Evolutionary conservation across 2,888 invertebrate genomes (phyloP).

Genomic region (Corythucha ciliata): DNA sequence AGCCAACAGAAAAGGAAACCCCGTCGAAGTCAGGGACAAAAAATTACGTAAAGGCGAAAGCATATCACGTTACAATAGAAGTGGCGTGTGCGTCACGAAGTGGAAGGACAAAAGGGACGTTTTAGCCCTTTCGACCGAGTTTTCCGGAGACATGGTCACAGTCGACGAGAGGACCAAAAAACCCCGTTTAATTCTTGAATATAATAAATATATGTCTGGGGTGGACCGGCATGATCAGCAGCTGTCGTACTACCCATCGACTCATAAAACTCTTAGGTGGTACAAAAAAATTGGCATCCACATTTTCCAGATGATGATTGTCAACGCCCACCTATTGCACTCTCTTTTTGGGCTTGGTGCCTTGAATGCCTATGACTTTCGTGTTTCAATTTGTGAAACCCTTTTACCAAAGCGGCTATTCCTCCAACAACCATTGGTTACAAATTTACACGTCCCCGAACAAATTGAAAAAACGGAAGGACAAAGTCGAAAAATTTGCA

Average conservation of each 20-base stretch:
- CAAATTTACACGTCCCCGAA: too few relatives aligned
- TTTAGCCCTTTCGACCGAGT: conserved; percentile 12
- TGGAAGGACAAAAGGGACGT: conserved; percentile 13
- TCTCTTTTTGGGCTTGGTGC: conserved; percentile 2
- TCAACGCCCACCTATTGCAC: conserved; percentile 5
- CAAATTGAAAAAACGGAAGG: too few relatives aligned
- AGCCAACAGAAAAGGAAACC: conserved; percentile 32
- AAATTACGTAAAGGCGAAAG: conserved; percentile 29
- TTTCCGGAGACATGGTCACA: conserved; percentile 12
- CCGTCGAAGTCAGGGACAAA: conserved; percentile 31
- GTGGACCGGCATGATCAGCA: conserved; percentile 18
- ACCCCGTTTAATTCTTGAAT: conserved; percentile 8
- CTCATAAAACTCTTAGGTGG: conserved; percentile 13
- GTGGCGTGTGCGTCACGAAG: conserved; percentile 14
- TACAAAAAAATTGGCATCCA: conserved; percentile 18
- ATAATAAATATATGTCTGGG: conserved; percentile 16
- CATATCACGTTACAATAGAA: conserved; percentile 17
- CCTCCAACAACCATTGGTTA: not conserved
- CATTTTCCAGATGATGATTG: conserved; percentile 17
- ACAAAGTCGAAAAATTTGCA: too few relatives aligned
- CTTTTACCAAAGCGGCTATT: not conserved
- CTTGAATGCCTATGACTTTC: not conserved
- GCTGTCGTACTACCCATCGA: conserved; percentile 16
- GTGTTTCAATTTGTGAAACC: not conserved
- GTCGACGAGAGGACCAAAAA: conserved; percentile 9